These are phyloP conservation scores for Sciurus vulgaris DNA, from an alignment of 2,797 vertebrate genomes.

Conservation along the genomic window DNA sequence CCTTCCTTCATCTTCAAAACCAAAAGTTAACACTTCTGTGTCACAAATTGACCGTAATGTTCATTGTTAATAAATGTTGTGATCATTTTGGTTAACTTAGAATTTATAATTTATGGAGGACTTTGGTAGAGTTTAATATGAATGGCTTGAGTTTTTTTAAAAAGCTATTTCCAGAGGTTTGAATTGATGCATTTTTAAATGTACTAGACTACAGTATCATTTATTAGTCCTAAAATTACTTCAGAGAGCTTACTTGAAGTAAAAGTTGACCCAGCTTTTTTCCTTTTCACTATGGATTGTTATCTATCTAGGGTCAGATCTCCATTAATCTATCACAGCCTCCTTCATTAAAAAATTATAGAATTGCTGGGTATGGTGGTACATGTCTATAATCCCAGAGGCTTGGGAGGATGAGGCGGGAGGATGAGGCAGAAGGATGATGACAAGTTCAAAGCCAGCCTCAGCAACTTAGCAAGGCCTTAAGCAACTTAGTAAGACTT, in stretches of 20 bases:
- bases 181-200: background rate
- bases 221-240: background rate
- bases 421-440: too few species aligned
- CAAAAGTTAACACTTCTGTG: background rate
- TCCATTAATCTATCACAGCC: background rate
- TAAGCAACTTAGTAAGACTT: too few species aligned
- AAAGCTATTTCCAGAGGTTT: background rate
- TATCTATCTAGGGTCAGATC: background rate
- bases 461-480: too few species aligned
- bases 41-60: background rate
- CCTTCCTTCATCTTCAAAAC: background rate
- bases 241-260: background rate
- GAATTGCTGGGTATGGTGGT: too few species aligned
- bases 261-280: background rate
- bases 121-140: background rate
- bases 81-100: conserved; percentile 26
- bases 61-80: background rate
- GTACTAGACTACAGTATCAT: background rate
- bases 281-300: background rate
- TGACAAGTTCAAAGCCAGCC: too few species aligned
- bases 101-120: background rate
- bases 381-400: too few species aligned
- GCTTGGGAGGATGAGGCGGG: too few species aligned
- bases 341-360: background rate
- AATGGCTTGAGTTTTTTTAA: background rate